Base-by-base conservation (phyloP, 2,888 invertebrate genomes). In the Notodonta dromedarius region DNA sequence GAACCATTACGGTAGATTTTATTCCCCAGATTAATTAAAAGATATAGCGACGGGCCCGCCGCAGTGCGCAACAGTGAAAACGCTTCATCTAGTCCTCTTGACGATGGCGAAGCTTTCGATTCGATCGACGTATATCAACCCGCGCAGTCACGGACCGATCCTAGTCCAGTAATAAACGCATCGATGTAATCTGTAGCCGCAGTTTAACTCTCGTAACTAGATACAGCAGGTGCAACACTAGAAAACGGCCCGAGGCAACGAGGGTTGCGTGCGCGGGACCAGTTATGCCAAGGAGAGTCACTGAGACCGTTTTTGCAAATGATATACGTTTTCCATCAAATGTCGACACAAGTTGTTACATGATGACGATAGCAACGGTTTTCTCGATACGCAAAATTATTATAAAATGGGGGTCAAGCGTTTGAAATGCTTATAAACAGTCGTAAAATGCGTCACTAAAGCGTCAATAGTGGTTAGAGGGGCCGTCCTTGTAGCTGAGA, bases 1-100 rank as follows among this genome's bases (percentile, higher is more conserved):
- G 81, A 85, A 87, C 86, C 80, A 87, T 87, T 88, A 88, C 79
- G 79, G 77, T 82, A 88, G 85, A 91, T 90, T 88, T 87, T 89
- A 88, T 87, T 88, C 85, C 85, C 80, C 63, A 90, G 91, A 92
- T 93, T 91, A 93, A 93, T 92, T 93, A 92, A 91, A 93, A 89
- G 92, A 93, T 93, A 92, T 76, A 80, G 77, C 75, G 73, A 80
- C 78, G 80, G 73, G 78, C 77, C 76, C 67, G 78, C 76, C 77
- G 80, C 80, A 74, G 68, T 65, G 62, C 75, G 68, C 77, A 84
- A 87, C 84, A 90, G 89, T 88, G 89, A 91, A 91, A 91, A 89
- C 85, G 82, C 76, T 82, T 78, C 83, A 80, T 82, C 82, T 82
- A 78, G 79, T 79, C 79, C 76, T 69, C 73, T 69, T 79, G 79